Conservation (phyloP, 2,113 vertebrate genomes). For the Panthera leo region DNA sequence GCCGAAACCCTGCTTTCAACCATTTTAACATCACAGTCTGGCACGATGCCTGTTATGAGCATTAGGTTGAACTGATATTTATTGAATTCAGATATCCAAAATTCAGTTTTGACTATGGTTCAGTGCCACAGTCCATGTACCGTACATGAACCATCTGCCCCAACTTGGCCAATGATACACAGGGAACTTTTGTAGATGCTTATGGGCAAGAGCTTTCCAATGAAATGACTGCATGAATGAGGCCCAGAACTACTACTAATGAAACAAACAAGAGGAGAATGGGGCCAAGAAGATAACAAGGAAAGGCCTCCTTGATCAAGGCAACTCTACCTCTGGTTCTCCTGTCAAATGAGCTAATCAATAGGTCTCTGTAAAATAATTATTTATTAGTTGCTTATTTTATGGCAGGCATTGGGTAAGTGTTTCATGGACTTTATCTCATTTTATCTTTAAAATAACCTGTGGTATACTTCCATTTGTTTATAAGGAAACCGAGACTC, state of each 20-base stretch:
- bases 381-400: background rate
- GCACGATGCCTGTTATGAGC: background rate
- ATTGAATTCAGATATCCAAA: background rate
- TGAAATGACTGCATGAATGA: background rate
- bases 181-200: background rate
- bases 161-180: background rate
- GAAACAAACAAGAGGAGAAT: background rate
- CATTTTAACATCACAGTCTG: background rate
- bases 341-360: background rate
- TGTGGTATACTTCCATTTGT: background rate
- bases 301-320: background rate
- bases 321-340: background rate
- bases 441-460: constrained; percentile 36
- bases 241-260: background rate
- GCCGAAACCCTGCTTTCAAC: background rate
- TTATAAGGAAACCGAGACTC: background rate
- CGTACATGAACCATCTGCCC: background rate
- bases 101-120: background rate
- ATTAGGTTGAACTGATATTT: background rate
- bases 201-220: background rate
- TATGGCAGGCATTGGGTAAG: background rate
- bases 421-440: background rate
- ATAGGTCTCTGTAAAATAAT: background rate
- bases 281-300: background rate
- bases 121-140: background rate